Conservation (phyloP, 2,113 vertebrate genomes). For the Cebus imitator region DNA sequence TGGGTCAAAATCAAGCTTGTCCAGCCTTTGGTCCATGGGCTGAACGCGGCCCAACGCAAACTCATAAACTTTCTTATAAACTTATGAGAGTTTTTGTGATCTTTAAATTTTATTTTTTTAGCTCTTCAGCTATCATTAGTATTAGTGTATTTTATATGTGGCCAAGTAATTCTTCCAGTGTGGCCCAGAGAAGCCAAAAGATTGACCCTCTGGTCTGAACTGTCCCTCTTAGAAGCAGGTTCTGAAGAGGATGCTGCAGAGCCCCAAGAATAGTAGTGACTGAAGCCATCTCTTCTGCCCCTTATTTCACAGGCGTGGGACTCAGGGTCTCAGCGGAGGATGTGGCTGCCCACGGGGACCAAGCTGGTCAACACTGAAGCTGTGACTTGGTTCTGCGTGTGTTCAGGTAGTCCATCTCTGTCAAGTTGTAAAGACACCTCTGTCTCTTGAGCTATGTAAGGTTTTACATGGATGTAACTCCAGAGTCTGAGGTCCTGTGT, state of each 20-base stretch:
- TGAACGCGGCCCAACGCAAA: too few species aligned
- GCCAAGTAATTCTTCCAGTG: too few species aligned
- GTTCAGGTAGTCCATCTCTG: accelerated
- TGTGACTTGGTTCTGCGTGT: accelerated
- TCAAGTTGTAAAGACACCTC: accelerated
- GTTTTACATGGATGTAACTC: accelerated
- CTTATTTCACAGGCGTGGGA: accelerated
- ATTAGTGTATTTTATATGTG: too few species aligned
- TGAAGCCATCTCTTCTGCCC: accelerated
- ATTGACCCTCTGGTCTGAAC: too few species aligned
- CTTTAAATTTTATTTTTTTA: too few species aligned
- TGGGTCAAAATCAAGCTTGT: background rate
- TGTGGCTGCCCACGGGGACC: background rate
- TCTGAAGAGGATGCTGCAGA: accelerated
- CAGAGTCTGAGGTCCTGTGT: background rate
- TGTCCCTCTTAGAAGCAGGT: background rate
- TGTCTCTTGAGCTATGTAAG: background rate
- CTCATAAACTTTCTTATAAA: too few species aligned
- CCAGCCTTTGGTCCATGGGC: too few species aligned
- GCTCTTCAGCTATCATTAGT: too few species aligned
- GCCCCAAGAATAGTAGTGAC: background rate
- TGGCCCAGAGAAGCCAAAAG: too few species aligned
- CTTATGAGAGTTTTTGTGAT: too few species aligned
- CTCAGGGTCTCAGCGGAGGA: accelerated
- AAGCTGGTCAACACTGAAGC: background rate